Evolutionary conservation across 1,140 invertebrate genomes (phyloP).

Genomic region (Augochlora pura): DNA sequence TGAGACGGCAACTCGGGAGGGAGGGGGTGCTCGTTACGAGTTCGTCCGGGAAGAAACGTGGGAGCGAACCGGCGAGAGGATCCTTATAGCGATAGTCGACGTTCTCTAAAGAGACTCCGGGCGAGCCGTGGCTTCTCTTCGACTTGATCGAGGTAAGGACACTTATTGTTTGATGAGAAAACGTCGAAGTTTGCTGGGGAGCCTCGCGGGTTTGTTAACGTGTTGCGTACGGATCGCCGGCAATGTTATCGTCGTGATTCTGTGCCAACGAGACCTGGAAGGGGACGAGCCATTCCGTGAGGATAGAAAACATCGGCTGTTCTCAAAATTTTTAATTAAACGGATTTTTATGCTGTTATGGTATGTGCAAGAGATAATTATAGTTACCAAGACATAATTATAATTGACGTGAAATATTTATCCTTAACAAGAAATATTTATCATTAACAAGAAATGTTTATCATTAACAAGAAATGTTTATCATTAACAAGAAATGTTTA

Average conservation of each 20-base stretch:
- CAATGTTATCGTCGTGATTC: not conserved
- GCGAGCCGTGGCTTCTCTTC: not conserved
- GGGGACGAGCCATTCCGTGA: no score
- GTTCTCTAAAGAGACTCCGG: not conserved
- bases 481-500: no score
- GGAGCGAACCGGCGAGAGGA: not conserved
- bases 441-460: no score
- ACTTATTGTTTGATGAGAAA: not conserved
- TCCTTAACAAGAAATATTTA: no score
- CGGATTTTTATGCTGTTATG: no score
- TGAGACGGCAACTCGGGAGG: constrained; percentile 7
- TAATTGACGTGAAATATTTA: no score
- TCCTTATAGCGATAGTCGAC: constrained; percentile 7
- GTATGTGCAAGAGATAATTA: no score
- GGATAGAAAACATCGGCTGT: no score
- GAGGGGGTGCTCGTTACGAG: constrained; percentile 32
- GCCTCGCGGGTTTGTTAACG: not conserved
- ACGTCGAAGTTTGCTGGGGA: not conserved
- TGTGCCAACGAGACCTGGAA: not conserved
- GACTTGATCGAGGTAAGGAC: constrained; percentile 25
- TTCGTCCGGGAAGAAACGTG: not conserved
- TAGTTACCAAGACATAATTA: no score
- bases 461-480: no score
- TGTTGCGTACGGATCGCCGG: not conserved
- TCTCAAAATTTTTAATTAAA: no score